phyloP scores from a whole-genome alignment of 2,113 vertebrate species.

The Miniopterus natalensis region DNA sequence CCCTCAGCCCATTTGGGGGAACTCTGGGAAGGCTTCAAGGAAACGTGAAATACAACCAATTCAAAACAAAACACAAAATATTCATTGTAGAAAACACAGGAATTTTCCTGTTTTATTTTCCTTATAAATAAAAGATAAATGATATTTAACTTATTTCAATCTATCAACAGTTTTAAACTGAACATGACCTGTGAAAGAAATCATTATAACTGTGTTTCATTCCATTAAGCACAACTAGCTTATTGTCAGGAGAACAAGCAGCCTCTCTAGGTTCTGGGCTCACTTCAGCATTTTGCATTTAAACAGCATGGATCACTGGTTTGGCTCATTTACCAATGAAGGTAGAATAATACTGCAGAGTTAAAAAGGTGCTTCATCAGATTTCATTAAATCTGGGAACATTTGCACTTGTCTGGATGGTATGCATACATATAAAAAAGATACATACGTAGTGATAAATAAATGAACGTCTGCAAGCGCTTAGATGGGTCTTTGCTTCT shows the following conservation, averaged over 20 bases:
- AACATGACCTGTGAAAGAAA: slow-evolving; percentile 91
- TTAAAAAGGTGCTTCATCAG: slow-evolving; percentile 90
- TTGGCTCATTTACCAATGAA: slow-evolving; percentile 90
- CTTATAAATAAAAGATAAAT: slow-evolving; percentile 83
- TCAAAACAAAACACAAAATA: slow-evolving; percentile 49
- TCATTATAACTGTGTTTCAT: slow-evolving; percentile 91
- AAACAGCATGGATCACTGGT: slow-evolving; percentile 88
- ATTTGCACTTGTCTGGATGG: slow-evolving; percentile 75
- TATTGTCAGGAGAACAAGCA: slow-evolving; percentile 89
- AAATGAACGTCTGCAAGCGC: slow-evolving; percentile 52
- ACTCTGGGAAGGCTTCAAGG: not conserved
- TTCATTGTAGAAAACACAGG: slow-evolving; percentile 32
- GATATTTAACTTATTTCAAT: slow-evolving; percentile 87
- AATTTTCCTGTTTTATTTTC: slow-evolving; percentile 53
- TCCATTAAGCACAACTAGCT: slow-evolving; percentile 91
- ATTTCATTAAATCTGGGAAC: slow-evolving; percentile 87
- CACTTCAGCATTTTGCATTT: slow-evolving; percentile 89
- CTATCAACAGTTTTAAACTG: slow-evolving; percentile 89
- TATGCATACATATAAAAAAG: slow-evolving; percentile 71
- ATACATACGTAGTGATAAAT: slow-evolving; percentile 54
- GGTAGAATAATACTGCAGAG: slow-evolving; percentile 89
- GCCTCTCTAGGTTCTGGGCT: slow-evolving; percentile 86
- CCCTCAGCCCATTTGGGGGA: not conserved
- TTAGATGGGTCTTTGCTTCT: not conserved
- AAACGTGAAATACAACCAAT: not conserved